Percentiles rank a stretch among this genome's conserved stretches.
Conservation (phyloP, 2,797 vertebrate species). For the Macropus fuliginosus region DNA sequence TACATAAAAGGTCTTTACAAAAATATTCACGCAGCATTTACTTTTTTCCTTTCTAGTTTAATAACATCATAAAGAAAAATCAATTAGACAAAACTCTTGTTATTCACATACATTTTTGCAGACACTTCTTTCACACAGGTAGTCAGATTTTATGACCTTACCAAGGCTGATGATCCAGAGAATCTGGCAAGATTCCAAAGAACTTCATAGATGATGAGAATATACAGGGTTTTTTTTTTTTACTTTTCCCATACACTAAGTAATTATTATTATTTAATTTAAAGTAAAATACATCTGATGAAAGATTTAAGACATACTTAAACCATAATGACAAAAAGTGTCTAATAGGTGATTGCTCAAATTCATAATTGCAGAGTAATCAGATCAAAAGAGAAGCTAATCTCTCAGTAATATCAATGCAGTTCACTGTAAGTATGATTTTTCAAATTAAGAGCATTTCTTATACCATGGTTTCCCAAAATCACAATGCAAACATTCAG, state of each 20-base stretch:
- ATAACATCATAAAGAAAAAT: not conserved
- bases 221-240: not conserved
- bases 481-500: not conserved
- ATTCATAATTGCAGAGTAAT: not conserved
- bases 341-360: not conserved
- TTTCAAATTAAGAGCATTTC: not conserved
- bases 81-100: not conserved
- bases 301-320: not conserved
- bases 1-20: not conserved
- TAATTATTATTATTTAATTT: not conserved
- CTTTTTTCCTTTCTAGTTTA: not conserved
- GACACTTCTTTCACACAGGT: not conserved
- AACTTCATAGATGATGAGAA: not conserved
- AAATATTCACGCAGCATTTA: not conserved
- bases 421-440: not conserved
- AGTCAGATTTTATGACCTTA: not conserved
- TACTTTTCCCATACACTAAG: not conserved
- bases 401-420: not conserved
- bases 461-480: not conserved
- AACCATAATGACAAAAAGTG: not conserved
- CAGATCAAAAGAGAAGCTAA: not conserved
- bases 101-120: not conserved
- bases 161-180: not conserved
- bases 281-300: not conserved
- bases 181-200: not conserved